Evolutionary conservation across 1,140 invertebrate species (phyloP).

Genomic region (Aphaenogaster rudis): DNA sequence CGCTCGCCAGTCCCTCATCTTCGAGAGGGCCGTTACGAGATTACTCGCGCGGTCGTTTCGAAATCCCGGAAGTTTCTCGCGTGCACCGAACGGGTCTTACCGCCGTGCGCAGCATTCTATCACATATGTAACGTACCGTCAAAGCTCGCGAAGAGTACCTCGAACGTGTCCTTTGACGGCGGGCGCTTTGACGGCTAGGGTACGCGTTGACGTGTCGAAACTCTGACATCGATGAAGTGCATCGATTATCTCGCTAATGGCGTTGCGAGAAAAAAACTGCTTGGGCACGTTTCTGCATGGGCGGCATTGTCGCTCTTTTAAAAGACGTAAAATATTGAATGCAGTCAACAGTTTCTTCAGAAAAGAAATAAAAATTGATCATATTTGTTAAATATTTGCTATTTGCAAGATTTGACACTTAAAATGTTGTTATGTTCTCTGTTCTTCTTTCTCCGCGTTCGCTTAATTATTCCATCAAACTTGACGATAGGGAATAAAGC

Average conservation of each 20-base stretch:
- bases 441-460: not conserved
- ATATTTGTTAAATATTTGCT: not conserved
- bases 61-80: conserved; percentile 50
- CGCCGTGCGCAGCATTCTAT: conserved; percentile 17
- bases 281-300: not conserved
- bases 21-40: conserved; percentile 43
- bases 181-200: no score
- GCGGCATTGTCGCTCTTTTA: not conserved
- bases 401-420: not conserved
- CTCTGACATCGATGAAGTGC: conserved; percentile 1
- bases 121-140: conserved; percentile 18
- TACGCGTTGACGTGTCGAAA: conserved; percentile 18
- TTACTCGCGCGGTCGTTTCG: conserved; percentile 33
- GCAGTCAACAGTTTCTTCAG: not conserved
- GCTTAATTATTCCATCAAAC: not conserved
- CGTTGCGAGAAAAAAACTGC: not conserved
- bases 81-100: not conserved
- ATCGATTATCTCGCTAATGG: conserved; percentile 29
- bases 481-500: not conserved
- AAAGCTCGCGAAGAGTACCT: not conserved
- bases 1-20: conserved; percentile 34
- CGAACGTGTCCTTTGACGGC: conserved; percentile 26
- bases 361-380: not conserved
- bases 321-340: not conserved
- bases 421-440: not conserved